Base-by-base conservation (phyloP, 2,888 invertebrate species). In the Corythucha ciliata region DNA sequence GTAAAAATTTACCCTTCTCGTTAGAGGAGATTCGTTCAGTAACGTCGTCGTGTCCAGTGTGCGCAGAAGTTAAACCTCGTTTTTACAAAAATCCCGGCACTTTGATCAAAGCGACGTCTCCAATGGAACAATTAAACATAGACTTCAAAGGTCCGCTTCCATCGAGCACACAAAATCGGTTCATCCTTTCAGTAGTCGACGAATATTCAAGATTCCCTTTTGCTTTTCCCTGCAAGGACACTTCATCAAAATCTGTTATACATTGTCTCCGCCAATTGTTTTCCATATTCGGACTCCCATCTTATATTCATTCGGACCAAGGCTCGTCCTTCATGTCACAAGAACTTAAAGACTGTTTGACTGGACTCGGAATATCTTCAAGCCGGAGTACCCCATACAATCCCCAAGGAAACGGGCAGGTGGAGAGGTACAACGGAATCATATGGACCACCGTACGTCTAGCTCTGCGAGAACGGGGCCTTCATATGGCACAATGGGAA, bases 101-200 rank as follows among this genome's bases (percentile, higher is more conserved):
- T n/a, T 21, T 53, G 2, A 26, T 34, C 24, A 24, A 26, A 22
- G 16, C 47, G 5, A 45, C 32, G 12, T 4, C 4, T 1, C 34
- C 36, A 18, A 36, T 47, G 16, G 47, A 47, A 33, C 7, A 37
- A 6, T 22, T 47, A 8, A 47, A 34, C 34, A 6, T 36, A 18
- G 47, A 48, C 29, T 32, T 32, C 14, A 29, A 32, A 29, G 33
- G 45, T 3, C 45, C 45, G 2, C 2, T 45, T 2, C 45, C 45
- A 18, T 48, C 33, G 6, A 20, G 26, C 21, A 24, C 33, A 6
- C 16, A 34, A 10, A 51, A 52, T 24, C 22, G 21, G 5, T 40
- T 53, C 34, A 18, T 51, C 20, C 41, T 61, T 18, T 57, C 57
- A 6, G 45, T 62, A 16, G 41, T 48, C 10, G 48, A 41, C 34